Base-by-base conservation (phyloP, 2,797 vertebrate species). In the Melanotaenia maccullochi region DNA sequence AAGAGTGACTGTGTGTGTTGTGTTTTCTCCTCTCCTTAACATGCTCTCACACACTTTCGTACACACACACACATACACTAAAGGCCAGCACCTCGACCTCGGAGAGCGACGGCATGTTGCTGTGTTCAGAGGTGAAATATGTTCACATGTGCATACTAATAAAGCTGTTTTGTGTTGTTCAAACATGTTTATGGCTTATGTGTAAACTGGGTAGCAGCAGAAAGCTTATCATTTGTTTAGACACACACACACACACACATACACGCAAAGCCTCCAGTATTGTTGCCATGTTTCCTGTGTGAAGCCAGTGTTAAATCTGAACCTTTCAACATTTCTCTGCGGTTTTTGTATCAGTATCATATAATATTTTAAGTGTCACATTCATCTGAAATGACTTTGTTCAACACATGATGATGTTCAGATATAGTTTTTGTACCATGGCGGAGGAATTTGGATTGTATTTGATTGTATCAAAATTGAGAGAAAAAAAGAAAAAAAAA, bases 131-230 rank as follows among this genome's bases (percentile, higher is more conserved):
- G 80, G 87, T 85, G 81, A 81, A 70, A 76, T 78, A 70, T 80
- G 82, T 87, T 90, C 83, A 83, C 87, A 89, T 90, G 87, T 91
- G 90, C 89, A 90, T 90, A 86, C 72, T 89, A 77, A 80, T 87
- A 78, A 88, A 81, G 73, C 81, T 86, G 83, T 87, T 87, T 91
- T 89, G 87, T 90, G 89, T 91, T 92, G 85, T 85, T 84, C 79
- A 83, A 83, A 89, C 87, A 84, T 89, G 87, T 89, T 91, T 89
- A 86, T 83, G 87, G 90, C 90, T 90, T 90, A 44, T 76, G 84
- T 92, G 90, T 89, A 86, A 85, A 73, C 71, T 80, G 81, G 58
- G 75, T 88, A 77, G 77, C 82, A 40, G 55, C 81, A 70, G 70
- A 78, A 81, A 83, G 81, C 82, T 84, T 61, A 36, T 44, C 13